A percentile compares a stretch with the other conserved stretches of the same genome.
Conservation (phyloP, 2,888 invertebrate genomes). For the Mythimna vitellina region DNA sequence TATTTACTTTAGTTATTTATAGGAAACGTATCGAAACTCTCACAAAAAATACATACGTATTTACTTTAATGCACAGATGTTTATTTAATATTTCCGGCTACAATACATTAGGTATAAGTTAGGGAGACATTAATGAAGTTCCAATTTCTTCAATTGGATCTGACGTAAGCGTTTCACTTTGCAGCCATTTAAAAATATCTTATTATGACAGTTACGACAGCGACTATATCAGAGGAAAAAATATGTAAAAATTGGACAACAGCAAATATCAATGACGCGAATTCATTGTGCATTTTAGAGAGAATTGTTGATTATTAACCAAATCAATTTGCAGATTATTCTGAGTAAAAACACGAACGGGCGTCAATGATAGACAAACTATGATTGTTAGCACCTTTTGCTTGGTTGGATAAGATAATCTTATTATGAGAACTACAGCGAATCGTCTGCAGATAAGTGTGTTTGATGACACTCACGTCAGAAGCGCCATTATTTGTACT, state of each 20-base stretch:
- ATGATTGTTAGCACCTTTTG: conserved; percentile 59
- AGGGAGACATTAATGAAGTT: conserved; percentile 38
- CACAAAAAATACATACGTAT: conserved; percentile 46
- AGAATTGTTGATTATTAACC: conserved; percentile 50
- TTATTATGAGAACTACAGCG: conserved; percentile 54
- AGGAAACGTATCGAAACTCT: conserved; percentile 50
- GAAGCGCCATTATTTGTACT: conserved; percentile 67
- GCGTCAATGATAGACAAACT: conserved; percentile 68
- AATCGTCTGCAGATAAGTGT: conserved; percentile 59
- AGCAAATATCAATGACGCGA: conserved; percentile 53
- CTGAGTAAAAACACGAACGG: conserved; percentile 51
- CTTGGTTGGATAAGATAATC: conserved; percentile 54
- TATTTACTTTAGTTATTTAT: conserved; percentile 61
- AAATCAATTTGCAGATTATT: conserved; percentile 55
- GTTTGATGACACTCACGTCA: conserved; percentile 67
- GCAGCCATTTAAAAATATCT: conserved; percentile 31
- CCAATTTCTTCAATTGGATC: conserved; percentile 16
- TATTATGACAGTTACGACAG: conserved; percentile 35
- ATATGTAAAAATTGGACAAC: conserved; percentile 18
- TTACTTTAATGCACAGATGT: conserved; percentile 44
- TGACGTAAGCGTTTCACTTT: conserved; percentile 39
- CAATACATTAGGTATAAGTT: conserved; percentile 42
- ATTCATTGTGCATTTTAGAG: conserved; percentile 42
- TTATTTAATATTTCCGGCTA: conserved; percentile 44
- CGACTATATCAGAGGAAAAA: conserved; percentile 35